These are phyloP conservation scores for Drosophila baimaii DNA, from an alignment of 1,140 invertebrate species.

Conservation along the genomic window DNA sequence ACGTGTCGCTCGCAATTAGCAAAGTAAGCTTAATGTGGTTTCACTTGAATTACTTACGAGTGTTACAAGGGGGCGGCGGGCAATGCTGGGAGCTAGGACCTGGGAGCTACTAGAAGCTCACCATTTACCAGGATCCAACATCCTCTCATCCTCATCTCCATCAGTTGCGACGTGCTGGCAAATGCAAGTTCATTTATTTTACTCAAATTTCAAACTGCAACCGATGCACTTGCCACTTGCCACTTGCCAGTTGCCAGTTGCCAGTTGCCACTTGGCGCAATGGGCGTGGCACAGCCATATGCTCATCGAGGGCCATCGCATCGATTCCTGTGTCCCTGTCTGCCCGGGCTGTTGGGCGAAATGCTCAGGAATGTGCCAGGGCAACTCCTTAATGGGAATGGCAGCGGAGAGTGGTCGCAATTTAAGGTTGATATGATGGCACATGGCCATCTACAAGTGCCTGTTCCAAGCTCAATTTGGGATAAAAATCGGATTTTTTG, in stretches of 20 bases:
- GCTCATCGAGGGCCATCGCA: constrained; percentile 16
- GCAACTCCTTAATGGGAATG: too few species aligned
- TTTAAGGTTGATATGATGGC: background rate
- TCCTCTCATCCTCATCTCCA: constrained; percentile 24
- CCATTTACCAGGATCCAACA: background rate
- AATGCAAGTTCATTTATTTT: constrained; percentile 76
- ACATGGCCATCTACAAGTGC: background rate
- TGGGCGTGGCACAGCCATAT: constrained; percentile 28
- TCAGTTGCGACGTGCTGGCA: constrained; percentile 65
- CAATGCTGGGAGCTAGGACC: too few species aligned
- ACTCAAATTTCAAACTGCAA: constrained; percentile 66
- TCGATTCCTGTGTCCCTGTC: background rate
- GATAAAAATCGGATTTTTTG: background rate
- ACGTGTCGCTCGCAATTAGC: constrained; percentile 83
- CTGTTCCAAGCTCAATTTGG: background rate
- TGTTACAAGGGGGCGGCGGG: constrained; percentile 34
- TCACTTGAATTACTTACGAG: constrained; percentile 82
- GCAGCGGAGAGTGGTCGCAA: too few species aligned
- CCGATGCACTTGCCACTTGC: constrained; percentile 43
- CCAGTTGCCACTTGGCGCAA: background rate
- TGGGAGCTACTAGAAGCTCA: background rate
- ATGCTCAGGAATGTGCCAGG: background rate
- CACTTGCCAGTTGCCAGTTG: background rate
- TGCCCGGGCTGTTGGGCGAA: too few species aligned
- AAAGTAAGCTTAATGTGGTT: constrained; percentile 84